phyloP scores from a whole-genome alignment of 2,113 vertebrate species.

The Neotoma lepida region DNA sequence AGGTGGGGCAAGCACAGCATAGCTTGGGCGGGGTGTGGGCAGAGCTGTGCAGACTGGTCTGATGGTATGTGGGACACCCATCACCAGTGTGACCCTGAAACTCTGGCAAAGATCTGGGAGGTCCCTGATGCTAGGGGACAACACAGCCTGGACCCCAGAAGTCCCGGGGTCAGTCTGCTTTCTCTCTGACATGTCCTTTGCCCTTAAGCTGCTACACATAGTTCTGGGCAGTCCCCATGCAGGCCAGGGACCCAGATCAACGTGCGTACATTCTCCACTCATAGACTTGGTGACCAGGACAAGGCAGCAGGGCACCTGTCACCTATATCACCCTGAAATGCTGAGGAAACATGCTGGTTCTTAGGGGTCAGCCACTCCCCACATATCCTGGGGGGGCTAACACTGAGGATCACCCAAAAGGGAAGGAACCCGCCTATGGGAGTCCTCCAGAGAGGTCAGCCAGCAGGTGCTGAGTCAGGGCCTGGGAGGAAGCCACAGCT shows the following conservation, averaged over 20 bases:
- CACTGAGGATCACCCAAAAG: neutral
- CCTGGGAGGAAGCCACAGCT: neutral
- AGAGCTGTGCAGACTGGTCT: neutral
- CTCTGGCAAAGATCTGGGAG: neutral
- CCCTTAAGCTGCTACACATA: neutral
- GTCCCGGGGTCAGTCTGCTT: neutral
- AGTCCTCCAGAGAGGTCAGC: neutral
- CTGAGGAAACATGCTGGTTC: neutral
- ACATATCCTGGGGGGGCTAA: too few relatives aligned
- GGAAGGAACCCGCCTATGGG: neutral
- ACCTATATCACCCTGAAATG: neutral
- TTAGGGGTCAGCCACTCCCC: neutral
- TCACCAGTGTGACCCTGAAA: neutral
- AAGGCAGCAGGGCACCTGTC: neutral
- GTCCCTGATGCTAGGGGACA: neutral
- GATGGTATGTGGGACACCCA: too few relatives aligned
- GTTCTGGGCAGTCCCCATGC: neutral
- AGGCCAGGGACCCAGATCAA: neutral
- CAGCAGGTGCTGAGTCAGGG: neutral
- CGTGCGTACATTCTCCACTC: neutral
- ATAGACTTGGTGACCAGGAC: neutral
- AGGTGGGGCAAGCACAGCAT: neutral
- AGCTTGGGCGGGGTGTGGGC: neutral
- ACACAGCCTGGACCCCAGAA: neutral
- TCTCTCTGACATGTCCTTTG: neutral